Conservation (phyloP, 2,797 vertebrate species). For the Acanthis flammea region DNA sequence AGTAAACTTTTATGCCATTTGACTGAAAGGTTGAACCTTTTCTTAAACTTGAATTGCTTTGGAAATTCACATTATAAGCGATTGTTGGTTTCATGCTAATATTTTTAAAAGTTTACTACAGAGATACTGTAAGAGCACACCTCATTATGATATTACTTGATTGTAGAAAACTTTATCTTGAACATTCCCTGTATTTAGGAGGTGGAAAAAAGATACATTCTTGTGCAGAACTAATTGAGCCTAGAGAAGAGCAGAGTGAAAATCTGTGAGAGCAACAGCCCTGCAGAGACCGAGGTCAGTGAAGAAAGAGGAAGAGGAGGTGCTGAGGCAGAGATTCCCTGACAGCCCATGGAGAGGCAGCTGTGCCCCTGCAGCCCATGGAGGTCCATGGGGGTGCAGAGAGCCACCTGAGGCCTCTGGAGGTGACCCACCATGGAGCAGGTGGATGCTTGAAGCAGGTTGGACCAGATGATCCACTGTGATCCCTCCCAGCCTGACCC, state of each 20-base stretch:
- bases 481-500: not conserved
- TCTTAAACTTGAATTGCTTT: not conserved
- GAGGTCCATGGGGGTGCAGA: not conserved
- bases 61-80: not conserved
- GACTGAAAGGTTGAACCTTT: not conserved
- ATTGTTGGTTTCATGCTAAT: not conserved
- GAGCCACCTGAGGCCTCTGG: not conserved
- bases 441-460: no score
- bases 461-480: not conserved
- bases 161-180: not conserved
- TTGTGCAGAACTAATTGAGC: not conserved
- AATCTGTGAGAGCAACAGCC: not conserved
- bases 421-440: fast-evolving
- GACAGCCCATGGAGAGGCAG: not conserved
- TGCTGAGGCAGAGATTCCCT: not conserved
- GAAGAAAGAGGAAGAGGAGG: not conserved
- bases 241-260: no score
- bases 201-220: not conserved
- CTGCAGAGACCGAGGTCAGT: not conserved
- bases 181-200: not conserved
- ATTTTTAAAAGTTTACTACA: not conserved
- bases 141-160: not conserved
- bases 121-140: not conserved
- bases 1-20: not conserved
- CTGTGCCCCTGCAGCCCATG: not conserved